Base-by-base conservation (phyloP, 2,888 invertebrate species). In the Nomada fabriciana region DNA sequence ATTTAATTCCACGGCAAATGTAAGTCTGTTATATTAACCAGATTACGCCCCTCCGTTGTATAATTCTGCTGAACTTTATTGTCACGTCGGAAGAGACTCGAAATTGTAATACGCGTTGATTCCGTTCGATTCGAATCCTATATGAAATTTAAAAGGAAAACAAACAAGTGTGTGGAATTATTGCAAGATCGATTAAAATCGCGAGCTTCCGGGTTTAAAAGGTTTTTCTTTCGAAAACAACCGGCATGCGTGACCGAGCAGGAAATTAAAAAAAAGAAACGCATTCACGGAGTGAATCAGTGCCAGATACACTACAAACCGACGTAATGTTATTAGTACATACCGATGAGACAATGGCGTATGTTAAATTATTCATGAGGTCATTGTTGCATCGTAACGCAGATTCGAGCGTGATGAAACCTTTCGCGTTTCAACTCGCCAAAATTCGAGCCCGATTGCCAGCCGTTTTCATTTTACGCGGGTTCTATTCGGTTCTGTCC, bases 331-430 rank as follows among this genome's bases (percentile, higher is more conserved):
- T 82, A 82, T 84, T 87, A 79, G 84, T 79, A 77, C 80, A 79
- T 85, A 78, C 86, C 86, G 83, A 88, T 88, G 83, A 80, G 76
- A 77, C 82, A 80, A 82, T 84, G 83, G 77, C 80, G 69, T 74
- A 78, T 67, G 81, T 83, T 88, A 86, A 88, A 88, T 88, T 84
- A 88, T 88, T 88, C 86, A 88, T 88, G 86, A 82, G 86, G 77
- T 82, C 81, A 83, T 80, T 80, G 87, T 80, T 84, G 87, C 86
- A 77, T 77, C 78, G 84, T 68, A 78, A 55, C 68, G 69, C 79
- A 61, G 87, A 85, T 83, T 77, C 84, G 55, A 80, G 70, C 74
- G 74, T 70, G 82, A 84, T 72, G 78, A 82, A 84, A 82, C 67
- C 59, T 61, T 52, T 36, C 61, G 73, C 75, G 76, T 80, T 82